These are phyloP conservation scores for Nipponacmea schrenckii DNA, from an alignment of 2,888 invertebrate genomes.

Conservation along the genomic window DNA sequence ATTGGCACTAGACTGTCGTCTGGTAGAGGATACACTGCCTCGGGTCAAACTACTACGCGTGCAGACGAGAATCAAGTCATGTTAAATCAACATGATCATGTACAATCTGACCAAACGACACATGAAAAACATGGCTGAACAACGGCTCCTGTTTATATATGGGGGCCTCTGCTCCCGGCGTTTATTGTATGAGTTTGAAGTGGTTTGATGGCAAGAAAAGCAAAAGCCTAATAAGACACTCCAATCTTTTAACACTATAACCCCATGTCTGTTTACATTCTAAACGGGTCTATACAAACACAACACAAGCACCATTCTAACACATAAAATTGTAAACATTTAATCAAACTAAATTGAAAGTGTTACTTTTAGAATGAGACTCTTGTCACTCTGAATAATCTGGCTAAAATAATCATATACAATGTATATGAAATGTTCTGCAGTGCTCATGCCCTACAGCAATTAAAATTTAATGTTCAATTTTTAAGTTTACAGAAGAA, in stretches of 20 bases:
- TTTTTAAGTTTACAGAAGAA: too few relatives aligned
- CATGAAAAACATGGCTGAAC: too few relatives aligned
- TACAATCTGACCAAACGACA: neutral
- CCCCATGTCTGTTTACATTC: constrained; percentile 1
- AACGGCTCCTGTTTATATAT: neutral
- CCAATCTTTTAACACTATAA: constrained; percentile 3
- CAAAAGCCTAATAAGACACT: neutral
- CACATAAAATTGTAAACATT: neutral
- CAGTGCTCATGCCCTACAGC: too few relatives aligned
- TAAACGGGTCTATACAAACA: neutral
- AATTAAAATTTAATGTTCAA: too few relatives aligned
- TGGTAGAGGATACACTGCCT: neutral
- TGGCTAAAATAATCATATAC: too few relatives aligned
- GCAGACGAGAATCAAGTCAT: neutral
- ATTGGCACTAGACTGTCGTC: constrained; percentile 1
- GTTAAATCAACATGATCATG: neutral
- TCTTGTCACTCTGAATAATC: neutral
- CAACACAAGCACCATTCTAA: neutral
- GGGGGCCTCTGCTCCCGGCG: constrained; percentile 5
- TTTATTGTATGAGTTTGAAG: neutral
- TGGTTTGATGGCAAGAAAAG: neutral
- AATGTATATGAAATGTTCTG: too few relatives aligned
- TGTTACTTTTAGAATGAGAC: neutral
- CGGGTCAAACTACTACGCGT: constrained; percentile 2
- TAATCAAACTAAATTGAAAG: neutral